phyloP scores from a whole-genome alignment of 2,113 vertebrate genomes.

The Siphamia tubifer region DNA sequence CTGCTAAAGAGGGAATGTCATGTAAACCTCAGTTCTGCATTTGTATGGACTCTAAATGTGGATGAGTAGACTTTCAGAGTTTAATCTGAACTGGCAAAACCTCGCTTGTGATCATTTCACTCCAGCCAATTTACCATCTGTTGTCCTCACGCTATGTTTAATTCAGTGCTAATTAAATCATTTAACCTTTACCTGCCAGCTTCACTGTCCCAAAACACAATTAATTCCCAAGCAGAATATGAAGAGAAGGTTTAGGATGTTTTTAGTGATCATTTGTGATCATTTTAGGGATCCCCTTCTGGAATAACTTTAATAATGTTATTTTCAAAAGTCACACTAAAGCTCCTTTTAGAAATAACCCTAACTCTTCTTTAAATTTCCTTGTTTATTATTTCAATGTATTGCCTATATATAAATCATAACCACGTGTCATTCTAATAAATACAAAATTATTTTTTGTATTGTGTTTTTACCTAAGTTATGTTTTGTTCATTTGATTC shows the following conservation, averaged over 20 bases:
- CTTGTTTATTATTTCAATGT: no score
- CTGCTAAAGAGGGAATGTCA: not conserved
- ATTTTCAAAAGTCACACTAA: no score
- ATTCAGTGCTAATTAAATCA: not conserved
- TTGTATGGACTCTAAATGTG: not conserved
- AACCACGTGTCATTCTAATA: no score
- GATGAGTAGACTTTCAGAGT: constrained; percentile 2
- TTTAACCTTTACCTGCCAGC: not conserved
- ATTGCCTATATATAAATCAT: no score
- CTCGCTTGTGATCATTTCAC: not conserved
- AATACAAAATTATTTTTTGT: no score
- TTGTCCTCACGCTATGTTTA: not conserved
- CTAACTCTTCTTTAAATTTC: no score
- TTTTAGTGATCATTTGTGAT: not conserved
- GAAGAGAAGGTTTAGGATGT: not conserved
- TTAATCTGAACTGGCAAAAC: not conserved
- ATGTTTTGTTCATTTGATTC: no score
- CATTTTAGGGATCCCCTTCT: no score
- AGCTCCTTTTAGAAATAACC: no score
- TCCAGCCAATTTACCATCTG: constrained; percentile 11
- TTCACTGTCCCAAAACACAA: not conserved
- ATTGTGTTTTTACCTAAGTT: no score
- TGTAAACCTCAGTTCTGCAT: not conserved
- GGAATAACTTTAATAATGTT: no score
- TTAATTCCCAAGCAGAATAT: not conserved